Evolutionary conservation across 2,113 vertebrate species (phyloP), one percentile per base, ranked within the genome.

Genomic region (Choloepus hoffmanni): DNA sequence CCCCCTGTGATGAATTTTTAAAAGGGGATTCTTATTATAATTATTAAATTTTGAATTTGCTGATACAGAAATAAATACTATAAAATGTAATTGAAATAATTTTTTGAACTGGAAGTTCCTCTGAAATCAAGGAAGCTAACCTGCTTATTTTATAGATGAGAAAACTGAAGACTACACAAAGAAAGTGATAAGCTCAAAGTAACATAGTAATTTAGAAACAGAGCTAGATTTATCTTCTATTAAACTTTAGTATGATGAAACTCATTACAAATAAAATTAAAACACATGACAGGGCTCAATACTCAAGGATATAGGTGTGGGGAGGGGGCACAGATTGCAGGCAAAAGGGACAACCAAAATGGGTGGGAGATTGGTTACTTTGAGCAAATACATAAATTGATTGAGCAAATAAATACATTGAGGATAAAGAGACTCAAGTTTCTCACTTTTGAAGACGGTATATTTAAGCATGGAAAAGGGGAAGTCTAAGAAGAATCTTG

Each of bases 401-500:
- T 16, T 40, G 55, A 78, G 28, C 33, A 70, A 68, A 43, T 40
- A 86, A 85, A 60, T 33, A 48, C 15, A 62, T 3, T 40, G 63
- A 85, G 62, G 53, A 68, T 24, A 40, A 89, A 92, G 36, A 88
- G 36, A 26, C 62, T 68, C n/a, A 3, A 40, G 19, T 72, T 92
- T 58, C 40, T 85, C 18, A 58, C 36, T 82, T 5, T 58, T 85
- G 67, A 73, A 85, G 79, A 89, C 85, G 53, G 58, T 89, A 77
- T 78, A 63, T 92, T 60, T 88, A 91, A 81, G 48, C 43, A 7
- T 58, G 50, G 58, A 70, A 84, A 90, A 93, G 13, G n/a, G 45
- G 23, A 88, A 89, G 16, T 89, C n/a, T 84, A 73, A 78, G 55
- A 92, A 78, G 36, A 92, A 85, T 81, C 48, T 72, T 92, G 65